Evolutionary conservation across 2,888 invertebrate species (phyloP), one percentile per base, ranked within the genome.

Genomic region (Anaspis maculata): DNA sequence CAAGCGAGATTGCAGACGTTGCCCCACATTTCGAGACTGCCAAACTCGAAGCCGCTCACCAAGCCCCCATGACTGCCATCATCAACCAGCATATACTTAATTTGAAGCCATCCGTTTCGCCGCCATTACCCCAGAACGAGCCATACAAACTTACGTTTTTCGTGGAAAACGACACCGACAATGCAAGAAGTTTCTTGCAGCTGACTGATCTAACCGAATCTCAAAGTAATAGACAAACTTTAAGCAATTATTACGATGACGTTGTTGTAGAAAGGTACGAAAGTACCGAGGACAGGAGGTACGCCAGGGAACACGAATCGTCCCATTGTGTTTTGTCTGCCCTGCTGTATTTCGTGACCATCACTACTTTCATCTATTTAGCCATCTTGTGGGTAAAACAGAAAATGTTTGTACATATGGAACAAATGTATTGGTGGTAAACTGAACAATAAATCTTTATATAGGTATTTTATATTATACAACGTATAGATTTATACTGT

Each of bases 381-480:
- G 57, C 62, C 25, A 49, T 62, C 37, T 38, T 64, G 37, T 67
- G 65, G 65, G 60, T 66, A 33, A 63, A 62, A 41, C 64, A 64
- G 39, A 56, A 59, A 39, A 57, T 64, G 59, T 55, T 61, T 42
- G 50, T 62, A 44, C 64, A 60, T 32, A 58, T 64, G 53, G 63
- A 65, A 45, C 56, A 63, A 38, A 56, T 67, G 54, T 60, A 66
- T 39, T 64, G 62, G 64, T 67, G 66, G 65, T 66, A 56, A 36
- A 25, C 13, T 24, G 7, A 7, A 24, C 9, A 6, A 19, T 19
- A 19, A 5, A 9, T 6, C 5, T 19, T 6, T 19, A 6, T 6
- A 6, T 19, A 9, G 9, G 5, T 19, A 19, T 19, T 6, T 19
- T 6, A 5, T 19, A 19, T 19, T 19, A 19, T 19, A 19, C 9